Evolutionary conservation across 2,113 vertebrate species (phyloP).

Genomic region (Himantopus leucocephalus): DNA sequence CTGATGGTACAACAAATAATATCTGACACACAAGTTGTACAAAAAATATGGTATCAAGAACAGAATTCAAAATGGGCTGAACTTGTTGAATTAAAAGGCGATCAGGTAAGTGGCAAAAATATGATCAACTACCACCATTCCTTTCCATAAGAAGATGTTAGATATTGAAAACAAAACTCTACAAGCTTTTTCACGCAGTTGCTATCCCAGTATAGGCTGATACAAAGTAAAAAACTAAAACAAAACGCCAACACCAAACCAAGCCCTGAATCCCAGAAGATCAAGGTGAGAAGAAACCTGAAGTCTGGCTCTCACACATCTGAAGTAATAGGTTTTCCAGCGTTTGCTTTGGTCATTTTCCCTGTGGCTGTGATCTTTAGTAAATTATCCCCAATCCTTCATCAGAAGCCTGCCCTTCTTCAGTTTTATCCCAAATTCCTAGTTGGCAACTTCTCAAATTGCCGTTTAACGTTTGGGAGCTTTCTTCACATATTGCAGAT

Average conservation of each 20-base stretch:
- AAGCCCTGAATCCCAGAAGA: not conserved
- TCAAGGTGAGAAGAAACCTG: not conserved
- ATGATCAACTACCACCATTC: not conserved
- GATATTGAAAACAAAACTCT: not conserved
- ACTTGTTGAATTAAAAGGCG: not conserved
- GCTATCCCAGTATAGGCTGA: not conserved
- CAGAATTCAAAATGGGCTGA: not conserved
- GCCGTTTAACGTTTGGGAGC: not conserved
- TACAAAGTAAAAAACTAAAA: not conserved
- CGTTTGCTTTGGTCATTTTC: not conserved
- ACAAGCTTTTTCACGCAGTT: not conserved
- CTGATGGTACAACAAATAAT: not conserved
- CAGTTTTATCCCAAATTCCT: not conserved
- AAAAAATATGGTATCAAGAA: not conserved
- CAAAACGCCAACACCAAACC: not conserved
- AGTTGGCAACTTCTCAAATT: not conserved
- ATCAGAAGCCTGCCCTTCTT: not conserved
- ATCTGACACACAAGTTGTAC: not conserved
- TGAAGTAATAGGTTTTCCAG: not conserved
- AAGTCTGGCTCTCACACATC: not conserved
- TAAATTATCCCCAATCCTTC: not conserved
- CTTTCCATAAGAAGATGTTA: not conserved
- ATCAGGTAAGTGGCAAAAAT: not conserved
- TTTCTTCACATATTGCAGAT: not conserved
- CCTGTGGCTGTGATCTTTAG: not conserved